phyloP scores from a whole-genome alignment of 2,113 vertebrate species.

The Trogon surrucura region DNA sequence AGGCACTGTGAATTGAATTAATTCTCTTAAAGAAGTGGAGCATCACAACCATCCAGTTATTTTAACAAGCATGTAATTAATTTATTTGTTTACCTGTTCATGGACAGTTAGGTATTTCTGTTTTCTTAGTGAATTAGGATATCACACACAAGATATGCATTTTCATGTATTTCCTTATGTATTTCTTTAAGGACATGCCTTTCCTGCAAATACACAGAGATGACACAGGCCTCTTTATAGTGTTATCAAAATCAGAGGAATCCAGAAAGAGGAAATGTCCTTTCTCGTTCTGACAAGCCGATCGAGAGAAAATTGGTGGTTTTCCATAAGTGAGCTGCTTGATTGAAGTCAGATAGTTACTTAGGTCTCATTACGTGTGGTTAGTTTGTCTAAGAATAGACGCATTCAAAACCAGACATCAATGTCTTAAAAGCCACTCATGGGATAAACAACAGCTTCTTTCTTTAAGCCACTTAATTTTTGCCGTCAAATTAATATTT shows the following conservation, averaged over 20 bases:
- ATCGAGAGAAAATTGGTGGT: conserved; percentile 24
- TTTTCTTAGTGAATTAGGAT: not conserved
- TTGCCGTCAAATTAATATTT: conserved; percentile 88
- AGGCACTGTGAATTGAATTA: not conserved
- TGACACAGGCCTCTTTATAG: not conserved
- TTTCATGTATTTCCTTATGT: not conserved
- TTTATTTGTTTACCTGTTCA: conserved; percentile 1
- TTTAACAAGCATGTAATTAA: conserved; percentile 4
- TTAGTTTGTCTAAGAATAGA: conserved; percentile 80
- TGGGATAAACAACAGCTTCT: conserved; percentile 80
- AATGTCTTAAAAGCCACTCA: conserved; percentile 78
- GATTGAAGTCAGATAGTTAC: conserved; percentile 70
- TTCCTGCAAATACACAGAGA: not conserved
- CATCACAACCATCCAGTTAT: not conserved
- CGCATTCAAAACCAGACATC: conserved; percentile 73
- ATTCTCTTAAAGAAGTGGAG: not conserved
- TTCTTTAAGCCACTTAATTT: conserved; percentile 86
- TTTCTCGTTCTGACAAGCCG: not conserved
- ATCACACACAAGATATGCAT: not conserved
- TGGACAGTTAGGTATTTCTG: conserved; percentile 18
- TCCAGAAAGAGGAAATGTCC: not conserved
- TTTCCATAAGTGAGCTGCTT: conserved; percentile 42
- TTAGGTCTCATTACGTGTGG: conserved; percentile 84
- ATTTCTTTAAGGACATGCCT: not conserved
- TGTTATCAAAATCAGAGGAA: conserved; percentile 4